These are phyloP conservation scores for Serilophus lunatus DNA, from an alignment of 2,113 vertebrate genomes.

Conservation along the genomic window DNA sequence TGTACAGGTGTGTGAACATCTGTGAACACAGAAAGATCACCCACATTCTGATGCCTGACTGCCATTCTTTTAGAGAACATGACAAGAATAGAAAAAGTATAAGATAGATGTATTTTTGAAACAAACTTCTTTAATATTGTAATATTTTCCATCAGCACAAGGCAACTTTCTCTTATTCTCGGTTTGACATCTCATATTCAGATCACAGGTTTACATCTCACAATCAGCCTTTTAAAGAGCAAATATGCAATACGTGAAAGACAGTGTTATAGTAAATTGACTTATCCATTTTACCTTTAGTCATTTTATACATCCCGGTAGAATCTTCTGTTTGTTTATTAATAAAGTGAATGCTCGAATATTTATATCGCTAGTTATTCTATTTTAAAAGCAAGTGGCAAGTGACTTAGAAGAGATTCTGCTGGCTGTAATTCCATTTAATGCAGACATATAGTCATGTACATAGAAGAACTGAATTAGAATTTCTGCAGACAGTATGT, in stretches of 20 bases:
- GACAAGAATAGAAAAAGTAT: neutral
- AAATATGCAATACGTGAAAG: neutral
- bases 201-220: neutral
- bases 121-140: neutral
- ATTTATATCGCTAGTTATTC: neutral
- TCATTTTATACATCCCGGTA: neutral
- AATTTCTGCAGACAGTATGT: neutral
- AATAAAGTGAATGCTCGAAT: neutral
- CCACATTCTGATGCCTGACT: neutral
- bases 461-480: neutral
- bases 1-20: rapidly evolving
- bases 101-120: neutral
- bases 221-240: neutral
- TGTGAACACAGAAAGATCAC: neutral
- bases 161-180: neutral
- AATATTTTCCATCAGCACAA: neutral
- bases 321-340: neutral
- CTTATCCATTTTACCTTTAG: neutral
- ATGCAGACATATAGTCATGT: neutral
- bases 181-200: neutral
- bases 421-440: neutral
- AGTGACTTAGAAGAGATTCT: neutral
- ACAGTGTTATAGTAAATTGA: neutral
- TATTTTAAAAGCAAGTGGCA: neutral
- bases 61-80: neutral